These are phyloP conservation scores for Sternarchorhynchus goeldii DNA, from an alignment of 2,797 vertebrate species.

Conservation along the genomic window DNA sequence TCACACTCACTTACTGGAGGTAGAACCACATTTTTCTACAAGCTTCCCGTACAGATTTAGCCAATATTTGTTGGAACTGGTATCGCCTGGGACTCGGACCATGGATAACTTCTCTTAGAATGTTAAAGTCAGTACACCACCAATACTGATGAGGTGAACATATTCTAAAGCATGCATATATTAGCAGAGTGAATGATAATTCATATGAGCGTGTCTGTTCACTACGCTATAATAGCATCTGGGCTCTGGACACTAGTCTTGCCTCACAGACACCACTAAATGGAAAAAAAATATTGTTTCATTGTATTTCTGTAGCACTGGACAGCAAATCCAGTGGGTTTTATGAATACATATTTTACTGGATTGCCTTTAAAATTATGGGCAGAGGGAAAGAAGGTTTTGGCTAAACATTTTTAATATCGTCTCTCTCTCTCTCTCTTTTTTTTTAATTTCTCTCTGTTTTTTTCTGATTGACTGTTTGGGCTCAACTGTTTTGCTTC, in stretches of 20 bases:
- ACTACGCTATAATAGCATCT: not conserved
- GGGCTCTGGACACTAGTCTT: not conserved
- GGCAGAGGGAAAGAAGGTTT: slow-evolving; percentile 52
- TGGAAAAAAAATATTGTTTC: slow-evolving; percentile 44
- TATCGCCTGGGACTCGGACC: not conserved
- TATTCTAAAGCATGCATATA: not conserved
- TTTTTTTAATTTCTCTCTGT: not conserved
- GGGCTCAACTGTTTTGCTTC: slow-evolving; percentile 55
- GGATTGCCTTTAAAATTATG: slow-evolving; percentile 50
- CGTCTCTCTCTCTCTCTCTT: slow-evolving; percentile 44
- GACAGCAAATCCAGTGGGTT: slow-evolving; percentile 54
- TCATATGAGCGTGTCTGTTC: slow-evolving; percentile 1
- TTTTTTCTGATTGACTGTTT: slow-evolving; percentile 41
- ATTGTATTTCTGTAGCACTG: slow-evolving; percentile 45
- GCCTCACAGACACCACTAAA: slow-evolving; percentile 23
- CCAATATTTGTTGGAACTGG: slow-evolving; percentile 19
- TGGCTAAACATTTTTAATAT: slow-evolving; percentile 60
- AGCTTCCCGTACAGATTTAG: slow-evolving; percentile 15
- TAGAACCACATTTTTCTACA: slow-evolving; percentile 36
- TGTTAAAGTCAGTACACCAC: not conserved
- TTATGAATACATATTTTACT: slow-evolving; percentile 59
- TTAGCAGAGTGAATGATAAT: slow-evolving; percentile 1
- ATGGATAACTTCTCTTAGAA: not conserved
- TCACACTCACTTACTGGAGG: slow-evolving; percentile 36
- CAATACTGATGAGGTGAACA: not conserved